phyloP scores from a whole-genome alignment of 2,797 vertebrate genomes.

The Scleropages formosus region DNA sequence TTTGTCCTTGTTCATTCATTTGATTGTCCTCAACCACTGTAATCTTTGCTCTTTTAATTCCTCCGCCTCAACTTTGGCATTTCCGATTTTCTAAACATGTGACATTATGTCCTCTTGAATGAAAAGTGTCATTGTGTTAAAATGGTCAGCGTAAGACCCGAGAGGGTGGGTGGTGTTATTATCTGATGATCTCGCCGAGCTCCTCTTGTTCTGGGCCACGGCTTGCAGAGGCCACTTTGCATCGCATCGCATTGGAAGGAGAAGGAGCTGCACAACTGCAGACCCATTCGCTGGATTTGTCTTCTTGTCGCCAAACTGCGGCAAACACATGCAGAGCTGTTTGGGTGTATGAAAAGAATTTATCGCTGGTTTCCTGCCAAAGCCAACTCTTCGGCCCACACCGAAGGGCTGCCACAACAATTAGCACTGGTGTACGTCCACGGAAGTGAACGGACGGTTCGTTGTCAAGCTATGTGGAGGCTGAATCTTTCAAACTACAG shows the following conservation, averaged over 20 bases:
- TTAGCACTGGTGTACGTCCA: conserved; percentile 33
- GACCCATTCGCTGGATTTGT: conserved; percentile 67
- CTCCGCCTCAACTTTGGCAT: neutral
- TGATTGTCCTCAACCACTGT: neutral
- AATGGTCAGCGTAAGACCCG: conserved; percentile 58
- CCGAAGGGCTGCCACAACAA: conserved; percentile 32
- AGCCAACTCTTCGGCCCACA: conserved; percentile 54
- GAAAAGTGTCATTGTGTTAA: conserved; percentile 52
- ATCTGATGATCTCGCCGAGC: conserved; percentile 9
- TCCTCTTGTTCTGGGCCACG: conserved; percentile 17
- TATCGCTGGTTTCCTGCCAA: conserved; percentile 61
- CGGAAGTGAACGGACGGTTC: conserved; percentile 28
- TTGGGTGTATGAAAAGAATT: conserved; percentile 61
- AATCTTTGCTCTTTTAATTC: neutral
- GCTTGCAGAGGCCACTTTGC: conserved; percentile 57
- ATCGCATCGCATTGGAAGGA: conserved; percentile 64
- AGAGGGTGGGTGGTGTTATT: conserved; percentile 15
- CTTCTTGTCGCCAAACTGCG: conserved; percentile 60
- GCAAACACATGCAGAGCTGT: conserved; percentile 57
- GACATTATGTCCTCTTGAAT: conserved; percentile 26
- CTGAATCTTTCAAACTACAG: conserved; percentile 51
- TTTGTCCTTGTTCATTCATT: neutral
- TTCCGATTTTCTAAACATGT: neutral
- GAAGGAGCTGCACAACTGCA: conserved; percentile 63
- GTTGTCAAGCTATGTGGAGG: conserved; percentile 11